Evolutionary conservation across 2,888 invertebrate genomes (phyloP).

Genomic region (Eupithecia pulchellata): DNA sequence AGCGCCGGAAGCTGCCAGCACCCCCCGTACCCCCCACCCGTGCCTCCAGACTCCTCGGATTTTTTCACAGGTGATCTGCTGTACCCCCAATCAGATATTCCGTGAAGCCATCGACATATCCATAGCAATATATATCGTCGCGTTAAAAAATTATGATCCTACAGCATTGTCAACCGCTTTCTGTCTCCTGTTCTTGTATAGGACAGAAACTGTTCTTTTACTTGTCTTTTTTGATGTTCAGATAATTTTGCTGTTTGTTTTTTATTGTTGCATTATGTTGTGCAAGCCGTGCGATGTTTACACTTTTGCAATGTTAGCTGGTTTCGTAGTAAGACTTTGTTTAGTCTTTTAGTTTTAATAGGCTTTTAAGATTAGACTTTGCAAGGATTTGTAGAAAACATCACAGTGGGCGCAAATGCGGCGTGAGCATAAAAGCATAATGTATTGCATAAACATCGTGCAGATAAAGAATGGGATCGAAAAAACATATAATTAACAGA

Average conservation of each 20-base stretch:
- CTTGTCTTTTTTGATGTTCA: conserved; percentile 65
- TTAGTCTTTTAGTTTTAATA: conserved; percentile 67
- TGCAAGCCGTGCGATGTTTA: conserved; percentile 74
- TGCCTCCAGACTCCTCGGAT: conserved; percentile 75
- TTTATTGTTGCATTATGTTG: conserved; percentile 65
- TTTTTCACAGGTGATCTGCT: conserved; percentile 84
- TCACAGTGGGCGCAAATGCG: neutral
- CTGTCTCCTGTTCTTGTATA: neutral
- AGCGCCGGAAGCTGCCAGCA: conserved; percentile 78
- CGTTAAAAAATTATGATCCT: conserved; percentile 63
- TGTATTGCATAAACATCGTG: neutral
- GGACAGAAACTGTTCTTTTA: conserved; percentile 35
- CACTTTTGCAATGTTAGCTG: conserved; percentile 75
- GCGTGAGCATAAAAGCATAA: neutral
- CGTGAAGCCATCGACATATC: conserved; percentile 62
- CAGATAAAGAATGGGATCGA: neutral
- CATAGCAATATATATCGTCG: conserved; percentile 61
- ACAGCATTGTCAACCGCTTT: conserved; percentile 57
- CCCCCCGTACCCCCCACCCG: conserved; percentile 70
- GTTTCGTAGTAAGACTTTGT: conserved; percentile 70
- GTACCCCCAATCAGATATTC: conserved; percentile 53
- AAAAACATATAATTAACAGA: too few relatives aligned
- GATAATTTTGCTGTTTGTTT: conserved; percentile 57
- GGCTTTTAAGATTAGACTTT: conserved; percentile 40
- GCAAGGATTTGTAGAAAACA: conserved; percentile 12